Percentiles rank a stretch among this genome's conserved stretches.
Conservation (phyloP, 2,113 vertebrate genomes). For the Tympanuchus pallidicinctus region DNA sequence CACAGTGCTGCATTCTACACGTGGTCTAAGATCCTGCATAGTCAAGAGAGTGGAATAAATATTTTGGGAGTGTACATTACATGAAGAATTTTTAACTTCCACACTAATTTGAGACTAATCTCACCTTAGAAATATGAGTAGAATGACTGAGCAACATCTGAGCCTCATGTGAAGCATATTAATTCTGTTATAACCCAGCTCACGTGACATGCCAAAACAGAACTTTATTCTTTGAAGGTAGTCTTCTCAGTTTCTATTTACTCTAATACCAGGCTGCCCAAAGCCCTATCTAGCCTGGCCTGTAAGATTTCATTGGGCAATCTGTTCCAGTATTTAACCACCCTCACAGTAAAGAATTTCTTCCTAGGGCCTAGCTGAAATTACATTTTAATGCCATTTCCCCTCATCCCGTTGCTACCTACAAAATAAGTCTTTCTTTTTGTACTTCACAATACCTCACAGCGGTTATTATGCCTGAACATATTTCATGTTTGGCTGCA, state of each 20-base stretch:
- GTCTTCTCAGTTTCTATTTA: background rate
- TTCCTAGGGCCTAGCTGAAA: too few relatives aligned
- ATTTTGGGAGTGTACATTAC: background rate
- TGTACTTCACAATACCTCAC: background rate
- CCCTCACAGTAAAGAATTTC: too few relatives aligned
- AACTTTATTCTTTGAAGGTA: background rate
- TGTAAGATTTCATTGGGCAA: too few relatives aligned
- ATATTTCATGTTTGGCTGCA: background rate
- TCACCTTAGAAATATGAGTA: background rate
- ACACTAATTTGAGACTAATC: background rate
- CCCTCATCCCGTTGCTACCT: too few relatives aligned
- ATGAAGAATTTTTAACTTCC: background rate
- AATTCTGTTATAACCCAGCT: background rate
- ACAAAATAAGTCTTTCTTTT: background rate
- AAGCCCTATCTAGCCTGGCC: too few relatives aligned
- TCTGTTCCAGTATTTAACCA: too few relatives aligned
- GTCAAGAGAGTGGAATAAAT: background rate
- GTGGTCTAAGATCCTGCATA: background rate
- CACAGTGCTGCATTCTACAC: background rate
- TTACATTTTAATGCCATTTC: too few relatives aligned
- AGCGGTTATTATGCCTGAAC: fast-evolving
- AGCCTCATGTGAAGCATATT: background rate
- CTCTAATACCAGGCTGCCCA: background rate
- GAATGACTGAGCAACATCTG: background rate
- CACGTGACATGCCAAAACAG: background rate